Evolutionary conservation across 1,140 invertebrate species (phyloP).

Genomic region (Tribolium castaneum): DNA sequence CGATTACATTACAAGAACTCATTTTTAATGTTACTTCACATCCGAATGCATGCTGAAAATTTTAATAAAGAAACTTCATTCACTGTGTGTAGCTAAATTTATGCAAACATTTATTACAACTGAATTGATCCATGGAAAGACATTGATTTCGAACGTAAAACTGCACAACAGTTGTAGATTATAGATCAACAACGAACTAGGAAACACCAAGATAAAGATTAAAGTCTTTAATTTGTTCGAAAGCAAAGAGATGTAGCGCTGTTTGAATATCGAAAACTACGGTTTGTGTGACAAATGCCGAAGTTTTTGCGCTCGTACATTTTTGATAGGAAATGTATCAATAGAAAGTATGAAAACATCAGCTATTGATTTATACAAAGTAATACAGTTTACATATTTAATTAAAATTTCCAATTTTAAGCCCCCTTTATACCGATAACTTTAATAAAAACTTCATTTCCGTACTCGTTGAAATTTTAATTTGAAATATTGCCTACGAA

Average conservation of each 20-base stretch:
- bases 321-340: neutral
- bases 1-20: too few species aligned
- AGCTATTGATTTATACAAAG: constrained; percentile 30
- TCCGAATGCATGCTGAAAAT: too few species aligned
- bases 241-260: neutral
- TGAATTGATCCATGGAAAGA: too few species aligned
- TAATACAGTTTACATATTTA: constrained; percentile 23
- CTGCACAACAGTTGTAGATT: too few species aligned
- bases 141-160: too few species aligned
- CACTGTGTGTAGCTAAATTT: too few species aligned
- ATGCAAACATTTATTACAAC: too few species aligned
- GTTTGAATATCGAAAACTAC: neutral
- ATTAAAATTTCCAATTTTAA: constrained; percentile 35
- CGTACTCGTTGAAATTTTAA: constrained; percentile 19
- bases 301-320: neutral
- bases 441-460: constrained; percentile 33
- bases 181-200: too few species aligned
- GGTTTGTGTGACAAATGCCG: neutral
- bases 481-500: constrained; percentile 16
- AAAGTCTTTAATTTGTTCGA: neutral
- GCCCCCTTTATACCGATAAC: constrained; percentile 6
- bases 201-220: neutral
- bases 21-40: too few species aligned
- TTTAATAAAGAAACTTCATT: too few species aligned
- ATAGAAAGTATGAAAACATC: constrained; percentile 5